These are phyloP conservation scores for Embiotoca jacksoni DNA, from an alignment of 2,113 vertebrate species.

Conservation along the genomic window DNA sequence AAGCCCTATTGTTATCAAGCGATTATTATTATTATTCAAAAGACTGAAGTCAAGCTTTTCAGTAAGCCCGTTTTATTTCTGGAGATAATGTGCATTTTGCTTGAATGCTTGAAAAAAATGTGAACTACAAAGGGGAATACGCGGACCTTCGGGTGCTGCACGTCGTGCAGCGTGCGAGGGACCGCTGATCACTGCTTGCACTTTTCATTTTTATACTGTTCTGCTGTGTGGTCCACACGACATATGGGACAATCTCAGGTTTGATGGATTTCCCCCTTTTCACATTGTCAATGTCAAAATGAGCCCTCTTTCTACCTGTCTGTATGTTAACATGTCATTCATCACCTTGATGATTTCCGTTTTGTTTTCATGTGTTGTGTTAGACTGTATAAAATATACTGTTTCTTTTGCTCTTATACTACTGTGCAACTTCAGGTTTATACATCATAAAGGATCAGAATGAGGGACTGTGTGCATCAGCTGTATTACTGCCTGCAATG, in stretches of 20 bases:
- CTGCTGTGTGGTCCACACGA: background rate
- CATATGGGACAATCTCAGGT: background rate
- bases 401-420: no score
- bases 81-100: background rate
- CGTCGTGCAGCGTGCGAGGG: no score
- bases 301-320: background rate
- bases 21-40: no score
- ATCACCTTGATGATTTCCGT: background rate
- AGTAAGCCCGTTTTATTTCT: background rate
- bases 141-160: no score
- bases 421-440: no score
- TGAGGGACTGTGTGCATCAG: no score
- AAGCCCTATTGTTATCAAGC: no score
- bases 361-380: background rate
- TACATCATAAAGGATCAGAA: no score
- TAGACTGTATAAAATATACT: no score
- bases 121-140: no score
- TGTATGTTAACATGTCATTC: background rate
- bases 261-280: background rate
- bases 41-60: background rate
- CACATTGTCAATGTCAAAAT: background rate
- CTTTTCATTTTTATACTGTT: background rate
- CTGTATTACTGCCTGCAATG: no score
- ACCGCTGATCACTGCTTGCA: no score
- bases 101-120: background rate